Conservation (phyloP, 2,113 vertebrate genomes). For the Nothocercus julius region DNA sequence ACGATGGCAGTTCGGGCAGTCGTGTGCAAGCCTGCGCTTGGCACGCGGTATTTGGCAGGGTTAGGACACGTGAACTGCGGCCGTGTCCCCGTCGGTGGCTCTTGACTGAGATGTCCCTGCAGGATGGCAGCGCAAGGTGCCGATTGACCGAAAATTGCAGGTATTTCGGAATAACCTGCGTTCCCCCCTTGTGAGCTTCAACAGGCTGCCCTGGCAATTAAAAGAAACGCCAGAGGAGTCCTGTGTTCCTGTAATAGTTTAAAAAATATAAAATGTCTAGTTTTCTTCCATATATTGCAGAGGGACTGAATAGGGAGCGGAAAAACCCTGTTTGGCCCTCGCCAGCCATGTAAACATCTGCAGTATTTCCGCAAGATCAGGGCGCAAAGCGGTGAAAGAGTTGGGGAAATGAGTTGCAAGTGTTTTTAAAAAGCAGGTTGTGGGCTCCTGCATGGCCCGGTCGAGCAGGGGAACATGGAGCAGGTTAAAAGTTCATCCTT, state of each 20-base stretch:
- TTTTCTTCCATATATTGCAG: neutral
- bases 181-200: neutral
- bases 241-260: neutral
- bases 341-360: slow-evolving; percentile 6
- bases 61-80: neutral
- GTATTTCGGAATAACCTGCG: neutral
- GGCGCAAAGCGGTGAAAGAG: slow-evolving; percentile 15
- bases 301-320: neutral
- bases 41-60: neutral
- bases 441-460: neutral
- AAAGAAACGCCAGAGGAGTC: neutral
- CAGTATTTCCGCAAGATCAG: slow-evolving; percentile 35
- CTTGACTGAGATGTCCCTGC: neutral
- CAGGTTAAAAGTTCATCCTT: slow-evolving; percentile 76
- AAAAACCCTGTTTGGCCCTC: slow-evolving; percentile 64
- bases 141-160: neutral
- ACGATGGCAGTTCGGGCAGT: neutral
- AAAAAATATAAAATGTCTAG: neutral
- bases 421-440: neutral
- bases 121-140: neutral
- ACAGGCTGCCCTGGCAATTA: neutral
- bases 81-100: neutral
- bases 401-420: slow-evolving; percentile 20
- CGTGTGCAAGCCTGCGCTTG: neutral
- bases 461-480: too few species aligned